Conservation (phyloP, 2,797 vertebrate genomes). For the Rhabdophis nuchalis region DNA sequence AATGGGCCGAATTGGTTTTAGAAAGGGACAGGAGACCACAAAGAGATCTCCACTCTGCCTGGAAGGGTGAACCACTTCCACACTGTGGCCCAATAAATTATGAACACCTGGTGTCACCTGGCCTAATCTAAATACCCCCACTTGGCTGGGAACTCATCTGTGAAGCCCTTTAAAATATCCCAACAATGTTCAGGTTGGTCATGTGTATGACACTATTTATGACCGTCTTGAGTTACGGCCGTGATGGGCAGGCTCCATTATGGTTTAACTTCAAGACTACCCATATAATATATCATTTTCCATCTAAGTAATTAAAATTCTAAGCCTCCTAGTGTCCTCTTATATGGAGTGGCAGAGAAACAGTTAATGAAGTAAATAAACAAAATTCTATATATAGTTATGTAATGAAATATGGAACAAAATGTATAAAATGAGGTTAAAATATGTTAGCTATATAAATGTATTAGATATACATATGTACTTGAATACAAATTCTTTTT, state of each 20-base stretch:
- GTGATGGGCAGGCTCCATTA: not conserved
- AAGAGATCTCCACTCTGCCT: not conserved
- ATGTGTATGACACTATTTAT: not conserved
- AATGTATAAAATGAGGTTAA: not conserved
- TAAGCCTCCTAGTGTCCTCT: not conserved
- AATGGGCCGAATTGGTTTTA: not conserved
- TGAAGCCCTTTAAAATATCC: not conserved
- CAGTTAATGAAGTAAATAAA: not conserved
- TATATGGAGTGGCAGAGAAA: not conserved
- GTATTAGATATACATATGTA: not conserved
- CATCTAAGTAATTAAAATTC: not conserved
- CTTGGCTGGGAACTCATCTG: not conserved
- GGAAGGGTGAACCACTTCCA: not conserved
- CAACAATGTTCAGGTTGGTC: not conserved
- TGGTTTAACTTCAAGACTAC: not conserved
- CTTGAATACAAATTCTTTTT: not conserved
- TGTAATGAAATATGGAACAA: not conserved
- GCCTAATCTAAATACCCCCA: not conserved
- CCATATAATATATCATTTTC: not conserved
- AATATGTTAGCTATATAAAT: not conserved
- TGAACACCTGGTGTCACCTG: not conserved
- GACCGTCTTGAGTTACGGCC: not conserved
- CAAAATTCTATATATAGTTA: not conserved
- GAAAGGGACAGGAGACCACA: not conserved
- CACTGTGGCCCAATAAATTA: not conserved